A percentile compares a stretch with the other conserved stretches of the same genome.
These are phyloP conservation scores for Rhinella marina DNA, from an alignment of 2,797 vertebrate genomes.

Conservation along the genomic window DNA sequence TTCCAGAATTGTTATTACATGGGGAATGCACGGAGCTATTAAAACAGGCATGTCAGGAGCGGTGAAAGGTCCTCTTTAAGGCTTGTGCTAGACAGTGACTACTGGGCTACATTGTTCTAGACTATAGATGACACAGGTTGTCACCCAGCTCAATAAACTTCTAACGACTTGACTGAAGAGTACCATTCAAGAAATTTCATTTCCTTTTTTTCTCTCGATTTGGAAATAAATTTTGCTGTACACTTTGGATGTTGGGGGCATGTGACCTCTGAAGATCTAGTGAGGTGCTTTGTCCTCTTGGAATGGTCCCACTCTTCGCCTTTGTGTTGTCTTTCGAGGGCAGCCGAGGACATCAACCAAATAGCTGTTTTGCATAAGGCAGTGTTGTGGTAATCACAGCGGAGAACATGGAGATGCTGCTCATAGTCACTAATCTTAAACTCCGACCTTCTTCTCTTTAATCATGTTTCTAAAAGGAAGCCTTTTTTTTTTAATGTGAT, in stretches of 20 bases:
- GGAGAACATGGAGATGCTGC: neutral
- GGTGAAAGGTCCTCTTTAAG: too few relatives aligned
- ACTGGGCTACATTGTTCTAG: too few relatives aligned
- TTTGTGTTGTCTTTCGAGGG: slow-evolving; percentile 1
- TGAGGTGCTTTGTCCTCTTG: neutral
- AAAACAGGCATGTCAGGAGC: too few relatives aligned
- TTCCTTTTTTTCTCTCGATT: neutral
- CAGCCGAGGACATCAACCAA: slow-evolving; percentile 29
- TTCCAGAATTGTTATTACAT: too few relatives aligned
- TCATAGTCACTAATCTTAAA: neutral
- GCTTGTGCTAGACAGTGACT: too few relatives aligned
- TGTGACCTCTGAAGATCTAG: too few relatives aligned
- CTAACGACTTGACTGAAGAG: neutral
- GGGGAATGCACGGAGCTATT: too few relatives aligned
- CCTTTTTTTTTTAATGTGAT: neutral
- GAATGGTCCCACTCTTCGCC: neutral
- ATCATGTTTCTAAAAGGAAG: neutral
- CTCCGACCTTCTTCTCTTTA: neutral
- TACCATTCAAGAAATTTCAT: neutral
- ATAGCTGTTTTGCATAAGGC: slow-evolving; percentile 16
- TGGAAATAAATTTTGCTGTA: neutral
- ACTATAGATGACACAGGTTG: neutral
- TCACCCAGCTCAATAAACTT: neutral
- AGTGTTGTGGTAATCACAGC: slow-evolving; percentile 2
- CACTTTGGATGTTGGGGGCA: neutral